A percentile compares a stretch with the other conserved stretches of the same genome.
Conservation (phyloP, 53 echinoderm and acorn worm genomes). For the Glandiceps talaboti region DNA sequence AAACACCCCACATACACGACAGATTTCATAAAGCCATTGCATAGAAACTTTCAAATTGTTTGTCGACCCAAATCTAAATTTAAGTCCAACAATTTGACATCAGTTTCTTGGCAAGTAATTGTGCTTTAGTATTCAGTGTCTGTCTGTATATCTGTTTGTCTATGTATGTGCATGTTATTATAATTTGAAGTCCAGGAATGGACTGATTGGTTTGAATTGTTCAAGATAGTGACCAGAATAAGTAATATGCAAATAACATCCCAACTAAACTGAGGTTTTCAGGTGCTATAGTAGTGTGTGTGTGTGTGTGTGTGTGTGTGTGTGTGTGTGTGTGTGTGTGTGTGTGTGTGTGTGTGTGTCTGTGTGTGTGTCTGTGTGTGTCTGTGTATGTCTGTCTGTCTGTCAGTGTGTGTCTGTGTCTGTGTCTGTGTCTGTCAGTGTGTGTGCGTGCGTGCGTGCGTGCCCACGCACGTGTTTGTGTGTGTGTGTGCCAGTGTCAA, state of each 20-base stretch:
- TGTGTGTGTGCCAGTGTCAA: not conserved
- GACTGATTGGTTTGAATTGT: too few species aligned
- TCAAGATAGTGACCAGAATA: too few species aligned
- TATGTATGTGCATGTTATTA: not conserved
- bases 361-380: not conserved
- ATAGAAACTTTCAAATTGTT: not conserved
- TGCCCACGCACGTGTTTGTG: not conserved
- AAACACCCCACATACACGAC: too few species aligned
- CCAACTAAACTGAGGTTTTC: too few species aligned
- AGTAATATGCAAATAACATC: too few species aligned
- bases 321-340: not conserved
- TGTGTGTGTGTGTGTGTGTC: not conserved
- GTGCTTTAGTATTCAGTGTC: too few species aligned
- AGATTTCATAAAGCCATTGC: too few species aligned
- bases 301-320: not conserved
- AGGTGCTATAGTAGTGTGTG: not conserved
- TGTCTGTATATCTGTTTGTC: not conserved
- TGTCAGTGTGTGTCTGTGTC: not conserved
- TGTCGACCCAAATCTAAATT: too few species aligned
- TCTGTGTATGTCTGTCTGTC: not conserved
- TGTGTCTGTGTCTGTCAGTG: not conserved
- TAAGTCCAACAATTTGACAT: too few species aligned
- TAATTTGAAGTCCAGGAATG: too few species aligned
- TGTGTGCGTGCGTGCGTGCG: not conserved
- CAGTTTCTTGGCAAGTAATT: too few species aligned